Conservation (phyloP, 2,113 vertebrate species). For the Entosphenus tridentatus region DNA sequence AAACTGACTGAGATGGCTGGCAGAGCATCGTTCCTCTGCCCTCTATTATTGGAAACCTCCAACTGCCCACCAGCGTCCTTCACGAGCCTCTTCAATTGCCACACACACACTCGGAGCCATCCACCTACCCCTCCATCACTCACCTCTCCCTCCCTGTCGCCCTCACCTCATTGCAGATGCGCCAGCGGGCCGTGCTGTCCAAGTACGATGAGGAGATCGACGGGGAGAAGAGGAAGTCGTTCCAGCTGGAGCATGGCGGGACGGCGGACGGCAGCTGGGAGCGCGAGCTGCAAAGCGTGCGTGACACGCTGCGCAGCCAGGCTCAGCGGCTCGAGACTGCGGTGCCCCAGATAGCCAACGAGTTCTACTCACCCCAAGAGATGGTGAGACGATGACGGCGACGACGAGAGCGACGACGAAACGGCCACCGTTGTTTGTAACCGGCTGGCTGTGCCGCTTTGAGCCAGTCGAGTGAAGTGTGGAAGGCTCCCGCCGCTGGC, state of each 20-base stretch:
- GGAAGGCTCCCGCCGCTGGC: no score
- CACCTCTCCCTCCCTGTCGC: background rate
- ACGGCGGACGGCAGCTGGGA: slow-evolving; percentile 36
- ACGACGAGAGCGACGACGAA: no score
- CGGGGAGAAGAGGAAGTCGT: slow-evolving; percentile 50
- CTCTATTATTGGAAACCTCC: no score
- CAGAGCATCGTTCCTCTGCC: no score
- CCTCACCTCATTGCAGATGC: slow-evolving; percentile 20
- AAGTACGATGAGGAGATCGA: slow-evolving; percentile 73
- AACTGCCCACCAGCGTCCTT: no score
- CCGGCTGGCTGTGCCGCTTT: no score
- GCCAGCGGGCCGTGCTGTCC: slow-evolving; percentile 32
- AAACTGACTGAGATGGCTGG: no score
- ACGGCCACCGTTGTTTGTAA: no score
- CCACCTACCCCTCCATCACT: background rate
- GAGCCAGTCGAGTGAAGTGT: no score
- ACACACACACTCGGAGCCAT: no score
- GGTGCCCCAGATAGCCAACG: slow-evolving; percentile 29
- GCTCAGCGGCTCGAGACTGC: slow-evolving; percentile 41
- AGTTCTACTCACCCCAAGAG: slow-evolving; percentile 52
- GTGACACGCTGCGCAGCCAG: slow-evolving; percentile 30
- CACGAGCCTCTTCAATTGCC: no score
- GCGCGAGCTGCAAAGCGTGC: slow-evolving; percentile 43
- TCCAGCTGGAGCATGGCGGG: slow-evolving; percentile 34
- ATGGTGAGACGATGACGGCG: slow-evolving; percentile 24